Evolutionary conservation across 2,797 vertebrate species (phyloP).

Genomic region (Pogoniulus pusillus): DNA sequence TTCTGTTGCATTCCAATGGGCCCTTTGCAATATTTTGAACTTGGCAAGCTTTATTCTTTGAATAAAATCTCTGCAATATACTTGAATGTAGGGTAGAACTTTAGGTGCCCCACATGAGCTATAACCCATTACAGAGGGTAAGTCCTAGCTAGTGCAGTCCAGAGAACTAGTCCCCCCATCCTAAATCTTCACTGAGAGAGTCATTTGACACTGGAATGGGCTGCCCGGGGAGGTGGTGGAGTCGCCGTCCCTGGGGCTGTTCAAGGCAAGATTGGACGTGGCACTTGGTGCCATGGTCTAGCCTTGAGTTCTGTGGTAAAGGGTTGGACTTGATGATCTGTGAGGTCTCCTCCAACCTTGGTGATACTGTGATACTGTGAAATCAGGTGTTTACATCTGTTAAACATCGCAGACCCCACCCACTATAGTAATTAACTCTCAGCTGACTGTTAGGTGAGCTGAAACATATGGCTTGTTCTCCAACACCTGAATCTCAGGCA

Average conservation of each 20-base stretch:
- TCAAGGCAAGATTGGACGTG: no score
- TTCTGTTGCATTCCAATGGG: background rate
- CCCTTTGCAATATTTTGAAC: background rate
- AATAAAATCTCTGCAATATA: background rate
- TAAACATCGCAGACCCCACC: background rate
- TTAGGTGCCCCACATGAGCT: background rate
- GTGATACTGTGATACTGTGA: no score
- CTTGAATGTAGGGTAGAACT: background rate
- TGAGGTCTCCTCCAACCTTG: no score
- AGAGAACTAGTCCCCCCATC: no score
- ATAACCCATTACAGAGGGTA: background rate
- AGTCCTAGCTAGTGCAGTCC: no score
- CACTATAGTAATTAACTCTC: background rate
- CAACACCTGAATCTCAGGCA: background rate
- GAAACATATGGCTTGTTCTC: fast-evolving
- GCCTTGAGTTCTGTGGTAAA: no score
- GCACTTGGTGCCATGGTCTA: no score
- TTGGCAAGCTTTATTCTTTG: background rate
- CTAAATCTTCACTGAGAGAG: no score
- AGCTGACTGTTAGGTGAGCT: background rate
- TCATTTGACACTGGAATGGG: no score
- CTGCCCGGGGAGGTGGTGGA: no score
- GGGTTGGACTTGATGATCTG: no score
- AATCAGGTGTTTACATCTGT: background rate
- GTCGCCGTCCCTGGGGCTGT: no score